A percentile compares a stretch with the other conserved stretches of the same genome.
Conservation (phyloP, 2,888 invertebrate species). For the Campopleginae sp. region DNA sequence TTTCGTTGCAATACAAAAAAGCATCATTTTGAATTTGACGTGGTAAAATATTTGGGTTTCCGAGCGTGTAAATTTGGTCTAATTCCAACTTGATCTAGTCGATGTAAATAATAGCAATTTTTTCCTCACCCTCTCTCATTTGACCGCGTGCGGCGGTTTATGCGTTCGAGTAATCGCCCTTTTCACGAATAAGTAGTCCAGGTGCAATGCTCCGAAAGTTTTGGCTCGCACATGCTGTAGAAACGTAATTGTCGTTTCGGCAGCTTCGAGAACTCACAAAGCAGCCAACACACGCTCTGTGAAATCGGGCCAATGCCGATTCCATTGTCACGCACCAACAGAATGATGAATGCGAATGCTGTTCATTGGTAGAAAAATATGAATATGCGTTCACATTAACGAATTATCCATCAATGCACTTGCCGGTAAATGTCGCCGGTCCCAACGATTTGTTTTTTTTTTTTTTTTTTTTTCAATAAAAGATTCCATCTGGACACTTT, state of each 20-base stretch:
- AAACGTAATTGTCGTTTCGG: slow-evolving; percentile 55
- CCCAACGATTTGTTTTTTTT: not conserved
- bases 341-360: no score
- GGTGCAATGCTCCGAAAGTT: slow-evolving; percentile 59
- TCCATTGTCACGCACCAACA: slow-evolving; percentile 47
- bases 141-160: not conserved
- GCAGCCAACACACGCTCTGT: slow-evolving; percentile 9
- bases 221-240: slow-evolving; percentile 27
- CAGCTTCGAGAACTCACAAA: slow-evolving; percentile 37
- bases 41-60: not conserved
- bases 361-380: not conserved
- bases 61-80: slow-evolving; percentile 54
- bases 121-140: slow-evolving; percentile 31
- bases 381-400: not conserved
- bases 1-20: no score
- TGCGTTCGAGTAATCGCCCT: slow-evolving; percentile 38
- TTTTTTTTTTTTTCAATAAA: no score
- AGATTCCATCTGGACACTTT: no score
- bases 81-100: slow-evolving; percentile 21
- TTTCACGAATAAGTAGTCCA: slow-evolving; percentile 50
- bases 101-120: slow-evolving; percentile 45
- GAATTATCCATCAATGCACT: not conserved
- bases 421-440: not conserved
- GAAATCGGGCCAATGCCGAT: slow-evolving; percentile 58
- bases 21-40: not conserved